These are phyloP conservation scores for Hirudinaria manillensis DNA, from an alignment of 2,888 invertebrate genomes.

Conservation along the genomic window DNA sequence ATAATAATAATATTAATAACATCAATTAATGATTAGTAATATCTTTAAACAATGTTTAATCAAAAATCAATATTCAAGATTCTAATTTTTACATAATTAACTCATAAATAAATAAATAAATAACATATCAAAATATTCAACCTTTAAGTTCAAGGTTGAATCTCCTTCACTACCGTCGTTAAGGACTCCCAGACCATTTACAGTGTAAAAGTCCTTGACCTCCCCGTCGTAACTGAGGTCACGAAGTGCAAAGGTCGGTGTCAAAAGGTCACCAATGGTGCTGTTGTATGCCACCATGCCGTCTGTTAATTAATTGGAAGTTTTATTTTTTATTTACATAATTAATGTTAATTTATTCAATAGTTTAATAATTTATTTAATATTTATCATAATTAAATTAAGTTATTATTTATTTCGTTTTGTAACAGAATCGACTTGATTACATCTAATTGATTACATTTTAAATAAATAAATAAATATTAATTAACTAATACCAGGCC, in stretches of 20 bases:
- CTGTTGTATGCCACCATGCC: background rate
- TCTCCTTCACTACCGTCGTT: conserved; percentile 6
- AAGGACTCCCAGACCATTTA: background rate
- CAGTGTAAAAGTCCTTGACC: background rate
- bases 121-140: no score
- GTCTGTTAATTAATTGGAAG: background rate
- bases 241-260: background rate
- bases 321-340: background rate
- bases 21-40: no score
- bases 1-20: no score
- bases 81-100: no score
- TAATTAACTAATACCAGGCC: background rate
- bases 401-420: background rate
- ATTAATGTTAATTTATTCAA: no score
- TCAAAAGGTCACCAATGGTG: background rate
- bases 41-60: no score
- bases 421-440: background rate
- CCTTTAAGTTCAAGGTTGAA: background rate
- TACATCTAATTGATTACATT: background rate
- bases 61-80: no score
- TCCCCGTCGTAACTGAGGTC: background rate
- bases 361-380: background rate
- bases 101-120: no score
- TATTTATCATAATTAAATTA: background rate
- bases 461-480: background rate